Percentiles rank a stretch among this genome's conserved stretches.
Conservation (phyloP, 2,888 invertebrate species). For the Allygus modestus region DNA sequence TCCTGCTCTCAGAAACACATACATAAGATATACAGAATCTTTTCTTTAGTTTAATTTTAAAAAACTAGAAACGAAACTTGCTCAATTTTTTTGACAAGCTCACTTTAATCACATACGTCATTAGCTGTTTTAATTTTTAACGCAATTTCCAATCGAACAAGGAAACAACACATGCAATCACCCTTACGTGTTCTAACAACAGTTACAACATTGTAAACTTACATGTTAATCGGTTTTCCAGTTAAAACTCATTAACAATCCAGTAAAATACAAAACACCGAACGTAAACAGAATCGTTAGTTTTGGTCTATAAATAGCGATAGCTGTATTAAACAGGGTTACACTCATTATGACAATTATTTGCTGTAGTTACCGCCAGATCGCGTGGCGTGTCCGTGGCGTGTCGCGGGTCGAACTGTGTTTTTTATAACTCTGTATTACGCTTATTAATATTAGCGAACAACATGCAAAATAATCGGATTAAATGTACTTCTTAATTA, state of each 20-base stretch:
- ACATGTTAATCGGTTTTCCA: background rate
- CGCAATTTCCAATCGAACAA: no score
- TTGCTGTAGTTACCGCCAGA: background rate
- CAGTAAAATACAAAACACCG: background rate
- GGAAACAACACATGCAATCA: no score
- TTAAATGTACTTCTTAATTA: conserved; percentile 27
- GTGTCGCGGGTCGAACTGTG: no score
- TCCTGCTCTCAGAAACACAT: no score
- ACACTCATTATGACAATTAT: background rate
- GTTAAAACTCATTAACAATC: background rate
- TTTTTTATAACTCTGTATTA: background rate
- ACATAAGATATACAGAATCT: no score
- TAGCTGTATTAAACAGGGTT: background rate
- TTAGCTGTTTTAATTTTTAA: no score
- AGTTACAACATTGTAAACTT: background rate
- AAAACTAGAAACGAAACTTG: no score
- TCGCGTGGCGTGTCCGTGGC: background rate
- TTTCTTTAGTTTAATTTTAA: no score
- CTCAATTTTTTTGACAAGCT: no score
- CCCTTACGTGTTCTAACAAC: no score
- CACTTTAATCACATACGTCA: no score
- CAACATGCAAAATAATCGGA: conserved; percentile 2
- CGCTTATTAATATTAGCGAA: background rate
- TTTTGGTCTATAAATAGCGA: background rate
- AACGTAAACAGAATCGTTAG: conserved; percentile 10